These are phyloP conservation scores for Trogon melanurus DNA, from an alignment of 2,113 vertebrate genomes.

Conservation along the genomic window DNA sequence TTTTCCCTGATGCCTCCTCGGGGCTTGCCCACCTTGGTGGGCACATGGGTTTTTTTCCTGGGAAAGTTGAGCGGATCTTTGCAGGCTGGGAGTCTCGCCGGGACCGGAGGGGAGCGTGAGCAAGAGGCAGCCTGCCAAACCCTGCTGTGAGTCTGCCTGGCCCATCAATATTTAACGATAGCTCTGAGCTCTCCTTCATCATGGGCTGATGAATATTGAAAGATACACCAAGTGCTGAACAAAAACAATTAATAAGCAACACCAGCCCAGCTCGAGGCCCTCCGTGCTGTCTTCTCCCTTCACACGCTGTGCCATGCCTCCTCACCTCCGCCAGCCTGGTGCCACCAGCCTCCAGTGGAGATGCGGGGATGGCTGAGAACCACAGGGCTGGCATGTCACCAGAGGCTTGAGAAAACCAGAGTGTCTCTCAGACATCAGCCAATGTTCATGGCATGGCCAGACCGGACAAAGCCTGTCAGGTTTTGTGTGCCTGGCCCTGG, in stretches of 20 bases:
- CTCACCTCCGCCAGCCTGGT: neutral
- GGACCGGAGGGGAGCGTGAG: neutral
- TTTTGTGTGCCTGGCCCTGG: neutral
- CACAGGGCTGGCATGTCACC: neutral
- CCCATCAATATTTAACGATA: constrained; percentile 69
- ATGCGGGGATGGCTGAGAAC: neutral
- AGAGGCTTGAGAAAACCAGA: neutral
- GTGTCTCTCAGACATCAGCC: neutral
- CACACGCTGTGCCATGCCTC: rapidly evolving
- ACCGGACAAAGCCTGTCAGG: neutral
- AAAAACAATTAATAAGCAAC: constrained; percentile 66
- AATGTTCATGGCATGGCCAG: neutral
- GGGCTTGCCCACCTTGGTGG: neutral
- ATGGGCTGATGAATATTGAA: constrained; percentile 64
- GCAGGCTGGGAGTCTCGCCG: neutral
- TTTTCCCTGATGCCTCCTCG: rapidly evolving
- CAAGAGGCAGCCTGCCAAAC: constrained; percentile 52
- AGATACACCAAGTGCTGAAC: constrained; percentile 58
- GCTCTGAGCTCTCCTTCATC: constrained; percentile 63
- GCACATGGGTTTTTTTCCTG: neutral
- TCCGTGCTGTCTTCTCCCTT: neutral
- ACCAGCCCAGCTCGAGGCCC: neutral
- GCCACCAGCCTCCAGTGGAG: neutral
- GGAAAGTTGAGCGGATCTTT: neutral
- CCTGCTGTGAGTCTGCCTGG: constrained; percentile 12